phyloP scores from a whole-genome alignment of 1,140 invertebrate species.

The Lepidurus arcticus region DNA sequence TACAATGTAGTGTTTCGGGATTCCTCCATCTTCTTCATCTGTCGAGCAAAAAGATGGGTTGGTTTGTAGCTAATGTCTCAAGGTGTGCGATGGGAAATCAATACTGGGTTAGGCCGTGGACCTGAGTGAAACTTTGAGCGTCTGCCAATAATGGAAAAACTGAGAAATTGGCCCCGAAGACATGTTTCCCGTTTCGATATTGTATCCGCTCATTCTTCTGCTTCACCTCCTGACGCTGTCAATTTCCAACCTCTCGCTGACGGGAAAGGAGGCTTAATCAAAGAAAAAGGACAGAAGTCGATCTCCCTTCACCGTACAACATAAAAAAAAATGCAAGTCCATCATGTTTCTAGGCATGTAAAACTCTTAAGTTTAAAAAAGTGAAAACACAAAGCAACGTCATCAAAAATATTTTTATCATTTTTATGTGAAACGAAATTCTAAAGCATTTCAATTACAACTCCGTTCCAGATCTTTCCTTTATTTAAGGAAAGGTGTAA shows the following conservation, averaged over 20 bases:
- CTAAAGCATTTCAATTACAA: not conserved
- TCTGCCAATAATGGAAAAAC: constrained; percentile 9
- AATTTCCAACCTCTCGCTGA: too few species aligned
- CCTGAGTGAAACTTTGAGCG: not conserved
- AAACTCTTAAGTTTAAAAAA: too few species aligned
- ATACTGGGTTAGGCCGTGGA: not conserved
- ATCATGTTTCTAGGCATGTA: too few species aligned
- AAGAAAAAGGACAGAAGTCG: too few species aligned
- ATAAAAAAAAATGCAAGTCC: too few species aligned
- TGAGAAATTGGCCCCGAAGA: not conserved
- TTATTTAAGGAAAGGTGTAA: not conserved
- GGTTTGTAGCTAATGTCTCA: not conserved
- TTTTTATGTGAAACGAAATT: not conserved
- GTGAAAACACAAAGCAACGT: too few species aligned
- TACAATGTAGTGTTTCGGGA: not conserved
- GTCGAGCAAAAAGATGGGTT: not conserved
- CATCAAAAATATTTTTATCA: too few species aligned
- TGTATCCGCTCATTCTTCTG: not conserved
- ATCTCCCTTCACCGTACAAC: too few species aligned
- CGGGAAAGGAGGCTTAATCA: too few species aligned
- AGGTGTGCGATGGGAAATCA: not conserved
- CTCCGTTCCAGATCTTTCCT: not conserved
- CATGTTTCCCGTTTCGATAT: not conserved
- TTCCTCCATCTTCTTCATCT: not conserved
- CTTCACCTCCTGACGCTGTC: not conserved